Evolutionary conservation across 2,888 invertebrate genomes (phyloP).

Genomic region (Elegia similella): DNA sequence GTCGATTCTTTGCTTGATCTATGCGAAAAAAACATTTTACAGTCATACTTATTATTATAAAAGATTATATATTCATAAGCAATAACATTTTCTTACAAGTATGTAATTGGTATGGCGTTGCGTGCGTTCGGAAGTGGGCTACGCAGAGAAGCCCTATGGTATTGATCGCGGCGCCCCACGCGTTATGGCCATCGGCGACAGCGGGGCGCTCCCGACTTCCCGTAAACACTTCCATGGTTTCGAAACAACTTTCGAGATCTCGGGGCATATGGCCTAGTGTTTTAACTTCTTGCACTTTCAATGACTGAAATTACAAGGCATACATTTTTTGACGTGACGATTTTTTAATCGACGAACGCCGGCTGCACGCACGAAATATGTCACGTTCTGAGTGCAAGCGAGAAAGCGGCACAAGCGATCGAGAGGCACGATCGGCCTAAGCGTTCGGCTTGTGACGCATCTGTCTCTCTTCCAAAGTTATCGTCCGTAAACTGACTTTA

Average conservation of each 20-base stretch:
- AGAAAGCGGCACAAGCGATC: no score
- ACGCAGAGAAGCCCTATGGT: slow-evolving; percentile 68
- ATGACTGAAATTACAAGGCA: no score
- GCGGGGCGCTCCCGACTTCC: slow-evolving; percentile 67
- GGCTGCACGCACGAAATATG: no score
- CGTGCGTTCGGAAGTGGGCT: slow-evolving; percentile 51
- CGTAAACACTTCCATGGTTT: slow-evolving; percentile 55
- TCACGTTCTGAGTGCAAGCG: no score
- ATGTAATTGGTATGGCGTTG: slow-evolving; percentile 44
- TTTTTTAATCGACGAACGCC: no score
- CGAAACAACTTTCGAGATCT: slow-evolving; percentile 30
- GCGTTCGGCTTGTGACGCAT: no score
- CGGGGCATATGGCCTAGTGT: slow-evolving; percentile 40
- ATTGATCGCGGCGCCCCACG: slow-evolving; percentile 75
- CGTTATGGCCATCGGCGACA: slow-evolving; percentile 74
- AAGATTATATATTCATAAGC: neutral
- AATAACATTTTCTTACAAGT: slow-evolving; percentile 38
- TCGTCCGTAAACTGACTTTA: no score
- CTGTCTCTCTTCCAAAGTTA: no score
- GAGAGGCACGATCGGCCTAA: no score
- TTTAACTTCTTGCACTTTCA: slow-evolving; percentile 14
- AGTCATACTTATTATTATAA: no score
- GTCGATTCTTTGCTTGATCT: no score
- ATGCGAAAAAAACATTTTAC: no score
- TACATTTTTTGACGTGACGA: neutral